These are phyloP conservation scores for Phenganax stokvisi DNA, from an alignment of 92 coral and sea anemone species.

Conservation along the genomic window DNA sequence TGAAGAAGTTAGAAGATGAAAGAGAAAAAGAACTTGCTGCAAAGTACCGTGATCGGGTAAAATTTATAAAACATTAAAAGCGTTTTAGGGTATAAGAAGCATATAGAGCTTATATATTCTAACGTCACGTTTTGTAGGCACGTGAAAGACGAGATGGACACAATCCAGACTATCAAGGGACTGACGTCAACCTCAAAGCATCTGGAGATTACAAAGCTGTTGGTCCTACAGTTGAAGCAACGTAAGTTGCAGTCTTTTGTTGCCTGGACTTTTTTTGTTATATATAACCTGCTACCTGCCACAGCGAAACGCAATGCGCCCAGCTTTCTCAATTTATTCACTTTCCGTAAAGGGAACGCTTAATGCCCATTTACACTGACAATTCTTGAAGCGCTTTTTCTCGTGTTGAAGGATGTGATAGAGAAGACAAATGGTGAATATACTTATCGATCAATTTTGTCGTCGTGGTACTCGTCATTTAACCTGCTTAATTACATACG, in stretches of 20 bases:
- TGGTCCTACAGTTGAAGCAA: constrained; percentile 96
- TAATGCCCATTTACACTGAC: no score
- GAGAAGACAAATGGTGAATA: no score
- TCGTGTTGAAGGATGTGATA: no score
- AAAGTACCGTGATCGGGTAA: constrained; percentile 94
- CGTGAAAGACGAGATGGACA: constrained; percentile 91
- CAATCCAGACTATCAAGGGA: constrained; percentile 90
- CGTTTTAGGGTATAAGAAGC: not conserved
- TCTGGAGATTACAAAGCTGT: constrained; percentile 96
- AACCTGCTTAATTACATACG: no score
- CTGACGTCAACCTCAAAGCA: constrained; percentile 73
- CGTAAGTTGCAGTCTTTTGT: constrained; percentile 46
- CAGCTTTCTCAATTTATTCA: no score
- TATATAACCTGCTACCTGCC: no score
- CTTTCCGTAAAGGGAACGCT: no score
- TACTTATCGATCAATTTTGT: no score
- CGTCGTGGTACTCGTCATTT: no score
- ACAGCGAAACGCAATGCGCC: no score
- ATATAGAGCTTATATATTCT: not conserved
- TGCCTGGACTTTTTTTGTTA: not conserved
- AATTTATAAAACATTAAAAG: not conserved
- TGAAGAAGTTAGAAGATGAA: constrained; percentile 95
- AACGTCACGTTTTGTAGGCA: constrained; percentile 50
- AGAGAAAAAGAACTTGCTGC: constrained; percentile 93
- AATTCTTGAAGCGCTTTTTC: no score